Conservation (phyloP, 2,797 vertebrate genomes). For the Ctenosaura bakeri region DNA sequence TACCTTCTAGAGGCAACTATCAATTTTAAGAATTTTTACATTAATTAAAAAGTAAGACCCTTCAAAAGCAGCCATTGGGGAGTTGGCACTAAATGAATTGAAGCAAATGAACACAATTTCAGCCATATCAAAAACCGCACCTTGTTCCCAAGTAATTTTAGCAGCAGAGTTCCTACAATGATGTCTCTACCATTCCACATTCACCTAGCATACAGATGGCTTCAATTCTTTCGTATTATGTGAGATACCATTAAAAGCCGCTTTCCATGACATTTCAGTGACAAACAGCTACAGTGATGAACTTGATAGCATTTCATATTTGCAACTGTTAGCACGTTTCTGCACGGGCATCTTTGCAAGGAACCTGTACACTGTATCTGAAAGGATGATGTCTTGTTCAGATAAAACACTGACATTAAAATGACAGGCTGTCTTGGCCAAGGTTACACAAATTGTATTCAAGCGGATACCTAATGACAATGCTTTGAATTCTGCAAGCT, state of each 20-base stretch:
- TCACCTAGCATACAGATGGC: slow-evolving; percentile 87
- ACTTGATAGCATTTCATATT: slow-evolving; percentile 90
- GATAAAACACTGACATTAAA: slow-evolving; percentile 91
- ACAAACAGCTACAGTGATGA: slow-evolving; percentile 93
- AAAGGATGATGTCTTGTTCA: slow-evolving; percentile 90
- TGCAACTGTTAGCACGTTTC: slow-evolving; percentile 90
- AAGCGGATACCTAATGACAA: slow-evolving; percentile 92
- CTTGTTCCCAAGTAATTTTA: slow-evolving; percentile 67
- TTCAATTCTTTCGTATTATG: slow-evolving; percentile 88
- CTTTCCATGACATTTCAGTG: slow-evolving; percentile 91
- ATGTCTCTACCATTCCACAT: slow-evolving; percentile 80
- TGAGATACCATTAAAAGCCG: slow-evolving; percentile 90
- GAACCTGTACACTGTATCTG: slow-evolving; percentile 85
- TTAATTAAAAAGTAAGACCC: slow-evolving; percentile 37
- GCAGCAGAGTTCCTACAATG: slow-evolving; percentile 71
- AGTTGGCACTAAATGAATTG: slow-evolving; percentile 63
- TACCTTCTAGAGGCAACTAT: not conserved
- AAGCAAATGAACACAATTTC: slow-evolving; percentile 68
- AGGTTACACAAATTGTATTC: slow-evolving; percentile 95
- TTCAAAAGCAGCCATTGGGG: slow-evolving; percentile 37
- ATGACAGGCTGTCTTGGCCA: slow-evolving; percentile 93
- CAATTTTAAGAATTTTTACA: not conserved
- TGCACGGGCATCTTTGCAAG: slow-evolving; percentile 83
- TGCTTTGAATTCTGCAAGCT: slow-evolving; percentile 91
- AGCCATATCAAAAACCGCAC: slow-evolving; percentile 64